phyloP scores from a whole-genome alignment of 2,888 invertebrate genomes.

The Noctuana brunneofusca region DNA sequence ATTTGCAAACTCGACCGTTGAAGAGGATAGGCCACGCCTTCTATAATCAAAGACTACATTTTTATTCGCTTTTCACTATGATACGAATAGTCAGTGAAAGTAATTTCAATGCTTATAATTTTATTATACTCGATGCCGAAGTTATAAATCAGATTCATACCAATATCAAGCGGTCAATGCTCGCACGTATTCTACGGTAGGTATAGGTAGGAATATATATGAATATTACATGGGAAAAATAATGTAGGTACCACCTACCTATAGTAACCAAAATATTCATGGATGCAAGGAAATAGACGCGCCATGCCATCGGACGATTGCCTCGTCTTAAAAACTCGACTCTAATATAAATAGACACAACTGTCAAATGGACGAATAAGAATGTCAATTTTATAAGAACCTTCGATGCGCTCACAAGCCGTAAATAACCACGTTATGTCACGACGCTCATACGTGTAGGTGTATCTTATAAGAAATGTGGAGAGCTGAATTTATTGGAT shows the following conservation, averaged over 20 bases:
- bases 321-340: slow-evolving; percentile 29
- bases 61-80: no score
- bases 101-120: no score
- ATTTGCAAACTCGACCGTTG: no score
- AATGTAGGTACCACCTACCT: slow-evolving; percentile 6
- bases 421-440: slow-evolving; percentile 41
- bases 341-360: slow-evolving; percentile 38
- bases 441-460: slow-evolving; percentile 38
- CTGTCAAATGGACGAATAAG: slow-evolving; percentile 41
- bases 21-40: no score
- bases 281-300: slow-evolving; percentile 29
- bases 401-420: slow-evolving; percentile 36
- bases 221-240: slow-evolving; percentile 9
- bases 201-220: background rate
- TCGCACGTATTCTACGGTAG: background rate
- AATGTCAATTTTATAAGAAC: slow-evolving; percentile 42
- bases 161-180: background rate
- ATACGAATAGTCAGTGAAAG: no score
- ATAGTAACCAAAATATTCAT: slow-evolving; percentile 37
- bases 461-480: slow-evolving; percentile 35
- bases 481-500: slow-evolving; percentile 39
- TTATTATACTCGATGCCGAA: no score
- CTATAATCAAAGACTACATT: no score
- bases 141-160: background rate
- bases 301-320: slow-evolving; percentile 30